Evolutionary conservation across 37 sponge, comb jelly and placozoan species (phyloP).

Genomic region (Bolinopsis microptera): DNA sequence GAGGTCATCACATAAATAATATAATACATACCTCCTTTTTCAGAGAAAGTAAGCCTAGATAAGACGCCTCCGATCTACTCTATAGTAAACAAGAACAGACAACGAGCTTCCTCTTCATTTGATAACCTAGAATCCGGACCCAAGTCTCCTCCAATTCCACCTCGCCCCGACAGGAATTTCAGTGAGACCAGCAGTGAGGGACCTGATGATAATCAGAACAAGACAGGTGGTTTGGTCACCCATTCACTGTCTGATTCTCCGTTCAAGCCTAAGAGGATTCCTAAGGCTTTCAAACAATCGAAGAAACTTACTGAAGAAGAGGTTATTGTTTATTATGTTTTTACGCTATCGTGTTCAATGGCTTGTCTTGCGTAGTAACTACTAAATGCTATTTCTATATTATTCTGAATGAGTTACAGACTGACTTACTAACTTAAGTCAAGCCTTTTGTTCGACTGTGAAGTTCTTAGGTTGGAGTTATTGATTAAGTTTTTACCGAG

Average conservation of each 20-base stretch:
- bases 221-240: not conserved
- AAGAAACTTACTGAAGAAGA: constrained; percentile 44
- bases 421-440: too few relatives aligned
- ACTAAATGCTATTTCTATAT: too few relatives aligned
- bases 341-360: too few relatives aligned
- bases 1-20: too few relatives aligned
- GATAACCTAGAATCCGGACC: not conserved
- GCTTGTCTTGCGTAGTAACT: too few relatives aligned
- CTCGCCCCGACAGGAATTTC: constrained; percentile 17
- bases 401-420: too few relatives aligned
- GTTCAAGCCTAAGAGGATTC: not conserved
- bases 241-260: constrained; percentile 10
- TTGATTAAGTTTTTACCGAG: too few relatives aligned
- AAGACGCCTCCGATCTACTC: constrained; percentile 58
- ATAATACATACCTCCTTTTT: too few relatives aligned
- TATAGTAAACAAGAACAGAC: not conserved
- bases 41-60: not conserved
- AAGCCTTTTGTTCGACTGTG: too few relatives aligned
- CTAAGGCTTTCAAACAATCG: constrained; percentile 17
- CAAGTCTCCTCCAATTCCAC: constrained; percentile 52
- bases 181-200: constrained; percentile 66
- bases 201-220: not conserved
- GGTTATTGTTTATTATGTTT: constrained; percentile 10
- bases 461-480: too few relatives aligned
- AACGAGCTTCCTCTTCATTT: not conserved